Evolutionary conservation across 2,888 invertebrate species (phyloP), one percentile per base, ranked within the genome.

Genomic region (Capitulum mitella): DNA sequence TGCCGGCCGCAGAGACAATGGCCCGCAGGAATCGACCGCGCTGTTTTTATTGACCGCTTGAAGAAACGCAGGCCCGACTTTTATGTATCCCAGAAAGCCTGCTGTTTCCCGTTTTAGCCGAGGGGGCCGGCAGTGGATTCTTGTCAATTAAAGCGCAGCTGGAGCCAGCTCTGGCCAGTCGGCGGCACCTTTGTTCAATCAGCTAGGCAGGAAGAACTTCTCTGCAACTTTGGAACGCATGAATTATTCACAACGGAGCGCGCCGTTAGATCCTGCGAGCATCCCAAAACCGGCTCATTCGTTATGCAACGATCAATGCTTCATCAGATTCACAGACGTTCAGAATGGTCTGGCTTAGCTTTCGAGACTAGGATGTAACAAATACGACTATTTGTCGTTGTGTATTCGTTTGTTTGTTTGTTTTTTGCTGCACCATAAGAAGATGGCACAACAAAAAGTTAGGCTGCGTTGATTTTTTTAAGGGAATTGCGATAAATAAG

Each of bases 1-100:
- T 34, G 64, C 34, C 64, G 64, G 19, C 34, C 34, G 64, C 64
- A 16, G 64, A 64, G 64, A 64, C 64, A 64, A 64, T 64, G 64
- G 64, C 64, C 10, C 34, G 34, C 5, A 51, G 51, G 51, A 14
- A 51, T 51, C 22, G 51, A n/a, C 51, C 19, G 22, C 51, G 51
- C 19, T 51, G 51, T 51, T 51, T 51, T 64, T 64, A 64, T 64
- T 64, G 64, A 16, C 34, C 64, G 64, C 34, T 16, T 19, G 64
- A 34, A 34, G 64, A 64, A 19, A 64, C 16, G 64, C 64, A 64
- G 64, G 34, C 64, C 16, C 32, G 64, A 64, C 64, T 64, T 64
- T 64, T 64, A 64, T 29, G 64, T 19, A 32, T 1, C 19, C 32
- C 34, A 29, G 64, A 64, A 61, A 34, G 34, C 19, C 16, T 32